phyloP scores from a whole-genome alignment of 2,113 vertebrate species.

The Thamnaconus septentrionalis region DNA sequence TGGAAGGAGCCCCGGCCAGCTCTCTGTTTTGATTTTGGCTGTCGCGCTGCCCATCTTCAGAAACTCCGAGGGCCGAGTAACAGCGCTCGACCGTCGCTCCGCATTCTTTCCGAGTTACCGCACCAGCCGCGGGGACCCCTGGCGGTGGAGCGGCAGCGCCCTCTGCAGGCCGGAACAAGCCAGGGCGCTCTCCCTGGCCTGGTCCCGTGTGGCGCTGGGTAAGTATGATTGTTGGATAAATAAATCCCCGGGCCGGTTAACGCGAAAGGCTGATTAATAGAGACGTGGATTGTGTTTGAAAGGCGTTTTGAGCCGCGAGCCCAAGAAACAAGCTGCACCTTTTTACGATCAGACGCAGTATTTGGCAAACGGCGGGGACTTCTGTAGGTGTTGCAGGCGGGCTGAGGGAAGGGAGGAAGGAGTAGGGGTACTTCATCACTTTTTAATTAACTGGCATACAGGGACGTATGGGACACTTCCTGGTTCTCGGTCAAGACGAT shows the following conservation, averaged over 20 bases:
- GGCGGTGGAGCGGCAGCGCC: slow-evolving; percentile 45
- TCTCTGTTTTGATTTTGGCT: slow-evolving; percentile 26
- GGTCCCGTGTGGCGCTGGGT: slow-evolving; percentile 14
- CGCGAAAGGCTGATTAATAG: slow-evolving; percentile 18
- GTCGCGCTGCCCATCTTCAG: slow-evolving; percentile 19
- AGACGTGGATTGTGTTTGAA: slow-evolving; percentile 24
- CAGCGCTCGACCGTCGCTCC: slow-evolving; percentile 25
- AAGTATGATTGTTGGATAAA: slow-evolving; percentile 36
- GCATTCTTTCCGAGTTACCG: slow-evolving; percentile 23
- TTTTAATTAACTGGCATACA: slow-evolving; percentile 62
- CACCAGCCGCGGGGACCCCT: background rate
- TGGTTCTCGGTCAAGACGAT: slow-evolving; percentile 59
- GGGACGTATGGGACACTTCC: slow-evolving; percentile 52
- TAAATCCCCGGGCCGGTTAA: slow-evolving; percentile 9
- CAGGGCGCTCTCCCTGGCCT: background rate
- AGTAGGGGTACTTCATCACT: slow-evolving; percentile 54
- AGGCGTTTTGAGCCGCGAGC: too few relatives aligned
- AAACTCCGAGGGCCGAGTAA: slow-evolving; percentile 23
- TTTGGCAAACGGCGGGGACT: slow-evolving; percentile 19
- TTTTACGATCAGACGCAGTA: slow-evolving; percentile 5
- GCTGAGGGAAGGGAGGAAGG: background rate
- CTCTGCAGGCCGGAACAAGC: slow-evolving; percentile 32
- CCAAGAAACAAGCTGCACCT: background rate
- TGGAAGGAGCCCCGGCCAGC: background rate
- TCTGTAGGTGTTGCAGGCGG: slow-evolving; percentile 41